These are phyloP conservation scores for Lagorchestes hirsutus DNA, from an alignment of 2,797 vertebrate genomes.

Conservation along the genomic window DNA sequence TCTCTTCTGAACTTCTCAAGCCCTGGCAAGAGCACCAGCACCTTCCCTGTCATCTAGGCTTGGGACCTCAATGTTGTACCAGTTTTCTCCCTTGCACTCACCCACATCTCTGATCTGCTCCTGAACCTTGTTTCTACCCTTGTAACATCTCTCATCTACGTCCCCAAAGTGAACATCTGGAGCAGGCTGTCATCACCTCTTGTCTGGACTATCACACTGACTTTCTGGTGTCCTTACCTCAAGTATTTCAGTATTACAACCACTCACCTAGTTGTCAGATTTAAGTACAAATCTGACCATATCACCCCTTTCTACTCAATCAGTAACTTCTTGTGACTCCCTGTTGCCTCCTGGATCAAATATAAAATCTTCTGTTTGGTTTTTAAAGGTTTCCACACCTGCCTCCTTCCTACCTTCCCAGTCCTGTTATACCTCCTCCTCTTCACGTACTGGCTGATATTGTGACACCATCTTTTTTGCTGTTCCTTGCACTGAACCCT, in stretches of 20 bases:
- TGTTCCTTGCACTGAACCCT: neutral
- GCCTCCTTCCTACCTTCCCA: neutral
- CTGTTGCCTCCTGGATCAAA: neutral
- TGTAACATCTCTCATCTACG: neutral
- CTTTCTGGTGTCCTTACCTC: neutral
- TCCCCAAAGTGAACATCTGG: too few species aligned
- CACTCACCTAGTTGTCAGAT: neutral
- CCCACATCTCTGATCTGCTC: neutral
- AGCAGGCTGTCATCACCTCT: neutral
- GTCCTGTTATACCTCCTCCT: too few species aligned
- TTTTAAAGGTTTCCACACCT: neutral
- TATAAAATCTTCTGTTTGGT: neutral
- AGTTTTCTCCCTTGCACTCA: neutral
- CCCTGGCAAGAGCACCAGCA: too few species aligned
- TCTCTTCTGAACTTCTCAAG: neutral
- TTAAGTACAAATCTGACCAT: neutral
- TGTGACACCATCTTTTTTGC: neutral
- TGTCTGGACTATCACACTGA: neutral
- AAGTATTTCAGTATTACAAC: neutral
- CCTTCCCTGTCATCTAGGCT: neutral
- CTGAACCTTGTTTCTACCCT: neutral
- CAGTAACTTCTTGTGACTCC: neutral
- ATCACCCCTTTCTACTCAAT: too few species aligned
- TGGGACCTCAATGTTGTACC: rapidly evolving
- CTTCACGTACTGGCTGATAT: neutral